Conservation (phyloP, 2,797 vertebrate genomes). For the Tarsius wallacei region DNA sequence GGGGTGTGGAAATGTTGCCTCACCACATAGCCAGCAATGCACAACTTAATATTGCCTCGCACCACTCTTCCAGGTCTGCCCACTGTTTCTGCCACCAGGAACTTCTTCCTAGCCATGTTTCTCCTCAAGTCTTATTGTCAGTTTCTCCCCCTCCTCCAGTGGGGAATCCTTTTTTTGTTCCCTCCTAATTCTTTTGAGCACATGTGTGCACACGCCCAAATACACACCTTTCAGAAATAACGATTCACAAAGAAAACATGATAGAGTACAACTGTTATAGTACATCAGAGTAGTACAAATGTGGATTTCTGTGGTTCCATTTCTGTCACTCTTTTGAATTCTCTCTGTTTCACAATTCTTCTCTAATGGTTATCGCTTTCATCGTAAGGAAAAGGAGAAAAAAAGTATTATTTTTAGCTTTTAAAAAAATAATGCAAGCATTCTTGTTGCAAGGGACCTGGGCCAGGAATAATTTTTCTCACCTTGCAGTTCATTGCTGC, state of each 20-base stretch:
- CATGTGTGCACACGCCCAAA: no score
- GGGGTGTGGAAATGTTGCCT: background rate
- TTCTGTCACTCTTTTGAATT: background rate
- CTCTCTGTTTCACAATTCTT: background rate
- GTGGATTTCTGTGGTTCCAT: background rate
- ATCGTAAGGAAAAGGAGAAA: background rate
- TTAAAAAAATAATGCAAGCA: slow-evolving; percentile 9
- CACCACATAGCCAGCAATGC: accelerated
- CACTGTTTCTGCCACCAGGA: no score
- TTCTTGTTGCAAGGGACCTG: background rate
- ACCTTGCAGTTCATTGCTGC: background rate
- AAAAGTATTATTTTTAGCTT: slow-evolving; percentile 62
- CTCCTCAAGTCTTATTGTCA: background rate
- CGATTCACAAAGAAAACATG: background rate
- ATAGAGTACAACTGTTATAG: background rate
- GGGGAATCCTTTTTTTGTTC: background rate
- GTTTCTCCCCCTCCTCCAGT: no score
- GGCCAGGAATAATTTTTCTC: background rate
- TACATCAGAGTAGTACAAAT: background rate
- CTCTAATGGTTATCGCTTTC: slow-evolving; percentile 46
- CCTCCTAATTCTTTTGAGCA: background rate
- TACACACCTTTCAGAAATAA: background rate
- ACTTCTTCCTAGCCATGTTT: background rate
- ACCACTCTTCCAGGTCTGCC: accelerated
- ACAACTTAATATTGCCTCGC: no score